Percentiles rank a stretch among this genome's conserved stretches.
Evolutionary conservation across 2,888 invertebrate species (phyloP).

Genomic region (Dolichomitus sp.): DNA sequence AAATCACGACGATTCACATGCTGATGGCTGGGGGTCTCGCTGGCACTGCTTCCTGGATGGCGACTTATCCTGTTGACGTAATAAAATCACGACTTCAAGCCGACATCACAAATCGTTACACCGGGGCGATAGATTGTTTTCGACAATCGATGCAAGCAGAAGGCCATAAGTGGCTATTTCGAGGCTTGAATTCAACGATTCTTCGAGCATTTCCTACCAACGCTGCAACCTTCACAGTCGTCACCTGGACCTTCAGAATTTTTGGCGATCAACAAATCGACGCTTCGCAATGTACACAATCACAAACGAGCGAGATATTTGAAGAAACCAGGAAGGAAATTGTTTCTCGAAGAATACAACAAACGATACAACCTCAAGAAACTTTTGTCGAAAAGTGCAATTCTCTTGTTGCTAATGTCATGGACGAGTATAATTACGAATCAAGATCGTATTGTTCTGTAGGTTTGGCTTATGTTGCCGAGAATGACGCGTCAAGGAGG

Average conservation of each 20-base stretch:
- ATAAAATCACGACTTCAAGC: slow-evolving; percentile 96
- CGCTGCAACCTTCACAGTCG: slow-evolving; percentile 96
- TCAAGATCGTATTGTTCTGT: slow-evolving; percentile 48
- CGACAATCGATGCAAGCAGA: slow-evolving; percentile 90
- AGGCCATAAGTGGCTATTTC: slow-evolving; percentile 91
- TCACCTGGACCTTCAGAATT: slow-evolving; percentile 92
- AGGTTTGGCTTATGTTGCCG: slow-evolving; percentile 10
- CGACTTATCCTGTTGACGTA: slow-evolving; percentile 96
- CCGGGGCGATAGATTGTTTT: slow-evolving; percentile 92
- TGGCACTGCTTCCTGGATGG: slow-evolving; percentile 94
- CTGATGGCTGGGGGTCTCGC: slow-evolving; percentile 95
- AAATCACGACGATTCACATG: slow-evolving; percentile 90
- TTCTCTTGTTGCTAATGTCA: slow-evolving; percentile 36
- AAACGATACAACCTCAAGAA: neutral
- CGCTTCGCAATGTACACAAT: neutral
- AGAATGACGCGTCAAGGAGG: slow-evolving; percentile 8
- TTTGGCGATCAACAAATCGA: slow-evolving; percentile 73
- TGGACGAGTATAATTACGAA: slow-evolving; percentile 59
- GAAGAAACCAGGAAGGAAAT: neutral
- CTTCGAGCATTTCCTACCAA: slow-evolving; percentile 97
- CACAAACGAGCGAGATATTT: neutral
- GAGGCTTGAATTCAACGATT: slow-evolving; percentile 93
- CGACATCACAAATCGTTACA: slow-evolving; percentile 89
- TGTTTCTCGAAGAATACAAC: slow-evolving; percentile 1
- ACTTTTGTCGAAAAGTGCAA: slow-evolving; percentile 50